Base-by-base conservation (phyloP, 2,888 invertebrate genomes). In the Norana najaformis region DNA sequence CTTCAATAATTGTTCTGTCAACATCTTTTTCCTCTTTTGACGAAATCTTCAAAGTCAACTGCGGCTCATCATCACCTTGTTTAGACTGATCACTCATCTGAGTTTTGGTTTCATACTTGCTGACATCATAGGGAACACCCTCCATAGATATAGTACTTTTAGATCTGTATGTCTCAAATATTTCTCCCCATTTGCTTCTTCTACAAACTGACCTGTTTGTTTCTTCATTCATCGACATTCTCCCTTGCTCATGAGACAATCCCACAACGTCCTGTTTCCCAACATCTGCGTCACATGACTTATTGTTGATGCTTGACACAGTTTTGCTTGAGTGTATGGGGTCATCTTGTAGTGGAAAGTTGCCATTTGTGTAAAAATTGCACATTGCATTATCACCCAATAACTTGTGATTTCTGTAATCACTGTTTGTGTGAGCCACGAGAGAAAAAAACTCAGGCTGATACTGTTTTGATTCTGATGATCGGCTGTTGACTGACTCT, bases 121-220 rank as follows among this genome's bases (percentile, higher is more conserved):
- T 36, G 23, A 37, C 85, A 85, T 85, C 85, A 37, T 85, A 85
- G 16, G 16, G 35, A 85, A 36, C 85, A 83, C 34, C 36, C 16
- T n/a, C n/a, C n/a, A 13, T 37, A 85, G 85, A 23, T 20, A 20
- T 85, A 23, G 85, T 18, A 36, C 35, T 37, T 36, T 30, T 37
- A 37, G 85, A 36, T 85, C 85, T 85, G 85, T 85, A 85, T 36
- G 85, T 36, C 85, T 85, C 85, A 35, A 85, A 85, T 85, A 85
- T 85, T 85, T 85, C 85, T 23, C 85, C 85, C 85, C 85, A 85
- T 36, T 37, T 85, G 34, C 34, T 85, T 37, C 85, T 18, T 23
- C 35, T 20, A 85, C 37, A 85, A 6, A 14, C 16, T 36, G 85
- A 85, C 35, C 69, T n/a, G 13, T 69, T 69, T n/a, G 69, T 69